These are phyloP conservation scores for Platichthys stellatus DNA, from an alignment of 2,113 vertebrate genomes.

Conservation along the genomic window DNA sequence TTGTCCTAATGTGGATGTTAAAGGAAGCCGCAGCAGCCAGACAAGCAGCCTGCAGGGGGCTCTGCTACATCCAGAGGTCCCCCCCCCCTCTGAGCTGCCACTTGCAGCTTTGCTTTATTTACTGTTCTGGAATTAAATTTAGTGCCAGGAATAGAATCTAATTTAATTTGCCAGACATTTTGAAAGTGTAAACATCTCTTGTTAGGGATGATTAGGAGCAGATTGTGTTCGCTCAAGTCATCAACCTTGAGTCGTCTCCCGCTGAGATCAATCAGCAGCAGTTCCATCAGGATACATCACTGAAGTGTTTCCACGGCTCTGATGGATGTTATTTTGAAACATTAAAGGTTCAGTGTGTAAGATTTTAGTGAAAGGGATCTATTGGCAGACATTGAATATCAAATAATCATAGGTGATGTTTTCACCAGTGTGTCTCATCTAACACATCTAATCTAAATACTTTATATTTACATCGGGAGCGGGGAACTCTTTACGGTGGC, in stretches of 20 bases:
- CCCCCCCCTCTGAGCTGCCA: slow-evolving; percentile 42
- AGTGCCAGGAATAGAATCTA: slow-evolving; percentile 40
- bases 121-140: slow-evolving; percentile 49
- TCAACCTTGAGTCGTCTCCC: slow-evolving; percentile 16
- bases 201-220: slow-evolving; percentile 30
- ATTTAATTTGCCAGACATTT: slow-evolving; percentile 54
- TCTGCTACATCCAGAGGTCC: slow-evolving; percentile 44
- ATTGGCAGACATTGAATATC: too few relatives aligned
- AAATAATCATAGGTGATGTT: too few relatives aligned
- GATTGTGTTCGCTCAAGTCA: slow-evolving; percentile 16
- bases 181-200: slow-evolving; percentile 45
- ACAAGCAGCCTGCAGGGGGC: slow-evolving; percentile 62
- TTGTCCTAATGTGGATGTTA: slow-evolving; percentile 10
- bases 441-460: too few relatives aligned
- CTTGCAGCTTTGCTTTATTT: slow-evolving; percentile 54
- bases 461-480: too few relatives aligned
- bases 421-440: too few relatives aligned
- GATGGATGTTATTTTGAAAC: too few relatives aligned
- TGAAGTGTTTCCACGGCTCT: not conserved
- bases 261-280: slow-evolving; percentile 32
- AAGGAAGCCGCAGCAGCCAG: slow-evolving; percentile 16
- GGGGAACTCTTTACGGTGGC: too few relatives aligned
- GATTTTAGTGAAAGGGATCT: too few relatives aligned
- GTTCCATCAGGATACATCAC: slow-evolving; percentile 4
- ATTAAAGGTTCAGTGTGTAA: too few relatives aligned